Base-by-base conservation (phyloP, 2,888 invertebrate genomes). In the Orthosia gothica region DNA sequence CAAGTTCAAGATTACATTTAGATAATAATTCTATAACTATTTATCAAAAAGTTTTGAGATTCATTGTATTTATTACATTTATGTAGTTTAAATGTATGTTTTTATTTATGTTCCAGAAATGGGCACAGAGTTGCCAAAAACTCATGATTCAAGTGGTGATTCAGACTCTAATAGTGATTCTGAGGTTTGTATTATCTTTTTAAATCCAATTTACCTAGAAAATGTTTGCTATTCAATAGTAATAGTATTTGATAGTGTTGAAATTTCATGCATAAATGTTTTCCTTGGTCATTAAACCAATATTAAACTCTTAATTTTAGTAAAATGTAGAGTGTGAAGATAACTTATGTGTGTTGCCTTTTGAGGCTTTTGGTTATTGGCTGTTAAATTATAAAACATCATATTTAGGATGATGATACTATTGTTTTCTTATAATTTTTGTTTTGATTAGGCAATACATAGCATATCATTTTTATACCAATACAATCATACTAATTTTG, bases 121-220 rank as follows among this genome's bases (percentile, higher is more conserved):
- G 96, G 96, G 97, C 95, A 96, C 95, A 89, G 96, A 96, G 94
- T 92, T 95, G 92, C 95, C 96, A 89, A 96, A 96, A 93, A 93
- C 93, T 88, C 95, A 95, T 89, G 96, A 95, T 92, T 95, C 96
- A 89, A 96, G 96, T 93, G 95, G 96, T 88, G 97, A 97, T 89
- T 96, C 97, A 52, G 97, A 97, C 88, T 97, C 97, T 74, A 97
- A 97, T 88, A 97, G 97, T 86, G 97, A 97, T 89, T 97, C 97
- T 85, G 96, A 96, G 94, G 96, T 97, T 88, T 82, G 92, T 91
- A 76, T 68, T 91, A 76, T 49, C 15, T n/a, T 67, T 26, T 23
- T 13, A 57, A 59, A 15, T 45, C 23, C 0, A 57, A 20, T 32
- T 15, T 52, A 40, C 15, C 1, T 32, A 23, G n/a, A 49, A 4